Evolutionary conservation across 2,888 invertebrate genomes (phyloP).

Genomic region (Pseudeuparius sepicola): DNA sequence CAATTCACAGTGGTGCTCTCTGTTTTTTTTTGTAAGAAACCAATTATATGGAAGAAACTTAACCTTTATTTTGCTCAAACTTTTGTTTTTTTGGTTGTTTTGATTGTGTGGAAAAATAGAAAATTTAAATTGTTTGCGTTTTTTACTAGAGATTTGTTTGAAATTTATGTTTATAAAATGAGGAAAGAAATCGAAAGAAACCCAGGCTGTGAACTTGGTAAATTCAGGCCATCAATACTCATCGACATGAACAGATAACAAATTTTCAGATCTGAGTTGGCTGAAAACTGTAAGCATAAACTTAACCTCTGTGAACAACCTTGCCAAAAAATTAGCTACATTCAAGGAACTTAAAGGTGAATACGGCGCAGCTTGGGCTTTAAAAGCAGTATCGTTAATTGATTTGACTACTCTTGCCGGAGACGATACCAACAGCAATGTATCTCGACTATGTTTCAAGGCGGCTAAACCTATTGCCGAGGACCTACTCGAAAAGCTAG

Average conservation of each 20-base stretch:
- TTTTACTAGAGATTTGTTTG: no score
- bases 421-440: slow-evolving; percentile 67
- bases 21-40: no score
- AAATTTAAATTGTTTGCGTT: no score
- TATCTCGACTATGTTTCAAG: slow-evolving; percentile 66
- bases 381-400: slow-evolving; percentile 74
- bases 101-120: no score
- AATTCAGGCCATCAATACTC: slow-evolving; percentile 11
- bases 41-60: no score
- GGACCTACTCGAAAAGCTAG: slow-evolving; percentile 30
- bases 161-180: no score
- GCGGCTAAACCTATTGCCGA: slow-evolving; percentile 34
- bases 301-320: slow-evolving; percentile 45
- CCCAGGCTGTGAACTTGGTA: slow-evolving; percentile 35
- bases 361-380: slow-evolving; percentile 59
- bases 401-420: slow-evolving; percentile 91
- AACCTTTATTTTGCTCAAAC: no score
- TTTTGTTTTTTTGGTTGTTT: no score
- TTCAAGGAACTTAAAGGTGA: slow-evolving; percentile 36
- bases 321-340: slow-evolving; percentile 42
- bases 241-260: not conserved
- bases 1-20: no score
- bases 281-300: slow-evolving; percentile 45
- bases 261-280: slow-evolving; percentile 40
- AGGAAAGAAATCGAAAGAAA: slow-evolving; percentile 26